Conservation (phyloP, 2,888 invertebrate genomes). For the Lepetodrilus schrolli region DNA sequence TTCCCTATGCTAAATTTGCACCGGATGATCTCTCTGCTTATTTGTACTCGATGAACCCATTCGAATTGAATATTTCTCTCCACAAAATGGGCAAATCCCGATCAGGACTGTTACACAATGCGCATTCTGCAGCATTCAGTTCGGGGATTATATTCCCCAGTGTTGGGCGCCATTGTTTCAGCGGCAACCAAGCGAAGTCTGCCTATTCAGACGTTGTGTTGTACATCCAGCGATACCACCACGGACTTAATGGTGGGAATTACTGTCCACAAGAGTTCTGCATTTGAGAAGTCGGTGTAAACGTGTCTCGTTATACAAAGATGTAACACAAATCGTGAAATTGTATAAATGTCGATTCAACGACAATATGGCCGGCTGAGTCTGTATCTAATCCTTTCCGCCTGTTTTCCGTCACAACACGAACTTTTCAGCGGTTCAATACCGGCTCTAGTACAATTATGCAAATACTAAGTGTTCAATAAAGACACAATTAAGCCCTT, state of each 20-base stretch:
- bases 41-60: constrained; percentile 18
- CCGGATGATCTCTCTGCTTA: too few relatives aligned
- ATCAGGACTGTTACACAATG: not conserved
- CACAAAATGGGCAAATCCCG: not conserved
- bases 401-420: constrained; percentile 24
- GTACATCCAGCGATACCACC: not conserved
- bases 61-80: not conserved
- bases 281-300: constrained; percentile 1
- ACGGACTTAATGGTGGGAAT: constrained; percentile 17
- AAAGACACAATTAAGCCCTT: constrained; percentile 5
- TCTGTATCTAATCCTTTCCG: constrained; percentile 26
- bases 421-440: constrained; percentile 7
- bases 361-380: not conserved
- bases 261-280: constrained; percentile 10
- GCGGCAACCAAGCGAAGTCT: not conserved
- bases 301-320: not conserved
- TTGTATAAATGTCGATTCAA: constrained; percentile 17
- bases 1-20: too few relatives aligned
- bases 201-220: not conserved
- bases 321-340: constrained; percentile 25
- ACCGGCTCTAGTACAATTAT: constrained; percentile 13
- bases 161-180: not conserved
- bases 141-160: not conserved
- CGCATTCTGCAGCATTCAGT: not conserved
- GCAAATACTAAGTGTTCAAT: constrained; percentile 27